Evolutionary conservation across 2,888 invertebrate genomes (phyloP).

Genomic region (Ophion slaviceki): DNA sequence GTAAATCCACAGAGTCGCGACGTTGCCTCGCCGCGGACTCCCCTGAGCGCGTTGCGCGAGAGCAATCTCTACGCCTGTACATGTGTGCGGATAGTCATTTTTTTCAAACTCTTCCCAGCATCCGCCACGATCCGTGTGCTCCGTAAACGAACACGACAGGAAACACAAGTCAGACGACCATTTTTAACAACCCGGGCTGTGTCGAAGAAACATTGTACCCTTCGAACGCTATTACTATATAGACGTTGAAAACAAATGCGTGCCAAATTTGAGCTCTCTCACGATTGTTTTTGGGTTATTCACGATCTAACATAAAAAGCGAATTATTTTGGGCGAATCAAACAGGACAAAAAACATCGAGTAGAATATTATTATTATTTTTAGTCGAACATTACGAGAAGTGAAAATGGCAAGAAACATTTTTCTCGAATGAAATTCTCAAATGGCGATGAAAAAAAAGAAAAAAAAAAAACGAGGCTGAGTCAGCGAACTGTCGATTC

Average conservation of each 20-base stretch:
- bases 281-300: too few relatives aligned
- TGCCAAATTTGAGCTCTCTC: too few relatives aligned
- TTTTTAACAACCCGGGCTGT: too few relatives aligned
- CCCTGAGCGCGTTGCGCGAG: conserved; percentile 9
- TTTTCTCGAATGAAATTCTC: neutral
- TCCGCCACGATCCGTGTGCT: neutral
- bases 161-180: neutral
- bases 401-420: neutral
- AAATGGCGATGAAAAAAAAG: neutral
- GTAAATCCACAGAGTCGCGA: conserved; percentile 24
- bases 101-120: conserved; percentile 10
- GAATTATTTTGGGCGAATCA: too few relatives aligned
- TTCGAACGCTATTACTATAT: too few relatives aligned
- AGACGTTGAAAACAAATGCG: neutral
- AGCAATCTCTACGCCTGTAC: neutral
- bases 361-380: too few relatives aligned
- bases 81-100: neutral
- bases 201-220: too few relatives aligned
- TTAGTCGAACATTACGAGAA: too few relatives aligned
- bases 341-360: too few relatives aligned
- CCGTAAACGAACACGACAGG: conserved; percentile 27
- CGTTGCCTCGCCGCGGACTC: conserved; percentile 15
- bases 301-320: too few relatives aligned
- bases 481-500: neutral
- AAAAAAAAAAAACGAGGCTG: neutral